Percentiles rank a stretch among this genome's conserved stretches.
Evolutionary conservation across 1,140 invertebrate genomes (phyloP).

Genomic region (Caenorhabditis inopinata): DNA sequence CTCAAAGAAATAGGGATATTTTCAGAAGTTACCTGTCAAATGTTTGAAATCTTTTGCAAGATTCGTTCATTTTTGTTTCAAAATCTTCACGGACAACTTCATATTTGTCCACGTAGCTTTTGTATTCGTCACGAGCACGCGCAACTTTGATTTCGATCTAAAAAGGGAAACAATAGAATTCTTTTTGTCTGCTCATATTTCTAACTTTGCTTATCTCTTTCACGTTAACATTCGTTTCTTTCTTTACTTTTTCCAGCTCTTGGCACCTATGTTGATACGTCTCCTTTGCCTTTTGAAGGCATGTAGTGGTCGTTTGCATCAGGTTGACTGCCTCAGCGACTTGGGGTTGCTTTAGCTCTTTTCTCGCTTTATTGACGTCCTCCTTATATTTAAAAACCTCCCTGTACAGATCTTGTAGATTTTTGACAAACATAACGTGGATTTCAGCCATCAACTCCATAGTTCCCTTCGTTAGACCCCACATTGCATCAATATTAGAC

Average conservation of each 20-base stretch:
- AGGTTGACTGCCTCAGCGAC: conserved; percentile 64
- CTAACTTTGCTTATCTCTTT: conserved; percentile 59
- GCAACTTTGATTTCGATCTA: conserved; percentile 56
- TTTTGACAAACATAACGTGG: conserved; percentile 57
- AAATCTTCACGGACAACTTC: conserved; percentile 57
- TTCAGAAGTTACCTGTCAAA: conserved; percentile 17
- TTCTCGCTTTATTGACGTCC: conserved; percentile 13
- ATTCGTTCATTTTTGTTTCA: conserved; percentile 59
- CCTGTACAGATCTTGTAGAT: conserved; percentile 48
- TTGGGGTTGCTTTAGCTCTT: conserved; percentile 58
- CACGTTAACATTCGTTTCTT: conserved; percentile 47
- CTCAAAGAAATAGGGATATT: neutral
- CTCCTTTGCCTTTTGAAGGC: conserved; percentile 66
- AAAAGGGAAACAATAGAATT: too few species aligned
- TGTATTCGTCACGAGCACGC: conserved; percentile 64
- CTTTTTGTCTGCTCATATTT: neutral
- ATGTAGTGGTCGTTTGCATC: conserved; percentile 66
- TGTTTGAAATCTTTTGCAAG: conserved; percentile 35
- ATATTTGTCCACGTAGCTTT: conserved; percentile 63
- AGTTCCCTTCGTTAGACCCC: conserved; percentile 62
- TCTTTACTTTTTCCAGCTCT: conserved; percentile 56
- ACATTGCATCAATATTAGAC: conserved; percentile 55
- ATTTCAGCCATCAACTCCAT: conserved; percentile 62
- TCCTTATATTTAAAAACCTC: conserved; percentile 46
- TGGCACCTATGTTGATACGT: conserved; percentile 59